Base-by-base conservation (phyloP, 2,888 invertebrate species). In the Meiosimyza platycephala region DNA sequence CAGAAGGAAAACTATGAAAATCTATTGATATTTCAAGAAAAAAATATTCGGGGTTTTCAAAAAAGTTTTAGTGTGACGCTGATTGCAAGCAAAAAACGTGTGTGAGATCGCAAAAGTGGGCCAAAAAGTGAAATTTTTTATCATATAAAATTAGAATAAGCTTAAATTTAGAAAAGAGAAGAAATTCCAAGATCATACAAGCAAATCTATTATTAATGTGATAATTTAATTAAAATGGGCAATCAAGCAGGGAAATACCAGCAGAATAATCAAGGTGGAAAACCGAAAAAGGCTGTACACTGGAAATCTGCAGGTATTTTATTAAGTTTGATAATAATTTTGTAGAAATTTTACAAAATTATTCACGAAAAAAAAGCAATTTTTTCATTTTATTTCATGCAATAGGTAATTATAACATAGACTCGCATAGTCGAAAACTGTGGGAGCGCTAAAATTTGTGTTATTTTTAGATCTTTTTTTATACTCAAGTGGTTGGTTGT, bases 271-370 rank as follows among this genome's bases (percentile, higher is more conserved):
- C 88, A 88, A 84, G 88, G 88, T 85, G 87, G 87, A 80, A 88
- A 90, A 87, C 91, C 90, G 84, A 92, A 91, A 84, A 93, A 93
- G 89, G 93, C 92, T 89, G 92, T 94, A 82, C 94, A 93, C 89
- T 94, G 94, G 94, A 94, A 93, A 89, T 92, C 93, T 81, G 93
- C 94, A 93, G 94, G 94, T 94, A 92, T 2, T 40, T 40, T 40
- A 7, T 7, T 3, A 40, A 40, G 7, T 7, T 40, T 40, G 40
- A 40, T 9, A 40, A 47, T 40, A 9, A 63, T 16, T 33, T 57
- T 15, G 48, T 3, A 52, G 13, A 15, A 13, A 7, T 52, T 50
- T 50, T 63, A 5, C 18, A 72, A 54, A 62, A 74, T 78, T 85
- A 80, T 83, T 79, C 76, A 81, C 81, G 83, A 84, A 83, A 84